A percentile compares a stretch with the other conserved stretches of the same genome.
phyloP scores from a whole-genome alignment of 2,797 vertebrate genomes.

The Muscicapa comitata region DNA sequence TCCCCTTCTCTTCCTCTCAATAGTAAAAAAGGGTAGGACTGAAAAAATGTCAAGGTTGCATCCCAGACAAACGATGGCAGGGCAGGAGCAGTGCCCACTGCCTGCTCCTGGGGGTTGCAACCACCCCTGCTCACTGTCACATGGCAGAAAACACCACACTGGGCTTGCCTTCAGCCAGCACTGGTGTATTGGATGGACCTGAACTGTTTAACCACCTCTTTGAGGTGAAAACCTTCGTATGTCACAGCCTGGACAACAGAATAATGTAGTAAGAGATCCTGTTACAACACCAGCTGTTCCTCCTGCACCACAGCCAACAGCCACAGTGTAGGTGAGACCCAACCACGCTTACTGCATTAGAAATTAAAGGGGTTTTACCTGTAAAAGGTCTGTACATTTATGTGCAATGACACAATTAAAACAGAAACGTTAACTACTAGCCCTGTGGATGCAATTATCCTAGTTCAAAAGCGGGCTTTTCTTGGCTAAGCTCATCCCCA shows the following conservation, averaged over 20 bases:
- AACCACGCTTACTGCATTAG: accelerated
- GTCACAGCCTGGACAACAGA: background rate
- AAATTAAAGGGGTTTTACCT: background rate
- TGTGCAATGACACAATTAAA: background rate
- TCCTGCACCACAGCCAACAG: background rate
- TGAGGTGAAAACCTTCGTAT: background rate
- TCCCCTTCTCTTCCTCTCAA: background rate
- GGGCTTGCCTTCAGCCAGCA: background rate
- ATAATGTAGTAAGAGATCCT: background rate
- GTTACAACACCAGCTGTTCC: background rate
- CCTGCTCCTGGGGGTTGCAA: background rate
- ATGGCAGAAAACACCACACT: background rate
- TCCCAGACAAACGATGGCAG: accelerated
- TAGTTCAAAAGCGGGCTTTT: background rate
- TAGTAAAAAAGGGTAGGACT: background rate
- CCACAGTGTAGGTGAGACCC: background rate
- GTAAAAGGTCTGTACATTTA: background rate
- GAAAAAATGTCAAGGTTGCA: background rate
- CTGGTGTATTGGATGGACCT: accelerated
- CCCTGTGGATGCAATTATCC: background rate
- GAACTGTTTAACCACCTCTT: background rate
- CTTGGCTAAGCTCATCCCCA: background rate
- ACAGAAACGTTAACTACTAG: background rate
- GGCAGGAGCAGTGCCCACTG: background rate
- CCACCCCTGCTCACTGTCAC: background rate